Evolutionary conservation across 2,888 invertebrate species (phyloP), one percentile per base, ranked within the genome.

Genomic region (Melikaiella ostensackeni): DNA sequence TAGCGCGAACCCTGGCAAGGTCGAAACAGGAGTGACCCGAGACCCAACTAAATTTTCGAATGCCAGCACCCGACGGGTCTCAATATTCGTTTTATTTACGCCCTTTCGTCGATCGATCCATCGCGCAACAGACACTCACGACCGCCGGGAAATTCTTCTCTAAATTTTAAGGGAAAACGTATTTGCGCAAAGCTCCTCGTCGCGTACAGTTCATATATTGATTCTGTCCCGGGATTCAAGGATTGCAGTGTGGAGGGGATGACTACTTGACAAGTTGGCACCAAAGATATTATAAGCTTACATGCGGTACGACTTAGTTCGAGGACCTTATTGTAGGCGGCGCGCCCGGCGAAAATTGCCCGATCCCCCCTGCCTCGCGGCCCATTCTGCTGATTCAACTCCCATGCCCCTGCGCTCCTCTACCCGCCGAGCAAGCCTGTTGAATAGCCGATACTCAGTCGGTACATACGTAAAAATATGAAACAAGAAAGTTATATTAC

Each of bases 141-240:
- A 11, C 30, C 50, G 11, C 50, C 50, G 11, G 13, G 33, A 33
- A 30, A 70, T 50, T 66, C 30, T 63, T 38, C 73, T 62, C 80
- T 46, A 59, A 76, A 82, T 80, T 80, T 80, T 75, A 73, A 79
- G 80, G 81, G 76, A 78, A 78, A 84, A 81, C 78, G 79, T 73
- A 79, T 81, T 84, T 82, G 75, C 59, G 75, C 57, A 50, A 62
- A 77, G 78, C 75, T 74, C 57, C 78, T 79, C 82, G 81, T 85
- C 88, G 85, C 86, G 84, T 84, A 83, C 83, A 83, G 84, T 86
- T 87, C 85, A 86, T 90, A 86, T 90, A 90, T 90, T 86, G 90
- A 90, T 90, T 86, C 85, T 82, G 83, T 80, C 84, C 84, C 83
- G 81, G 81, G 83, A 79, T 79, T 81, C 80, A 77, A 77, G 75